These are phyloP conservation scores for Neostethus bicornis DNA, from an alignment of 2,797 vertebrate species.

Conservation along the genomic window DNA sequence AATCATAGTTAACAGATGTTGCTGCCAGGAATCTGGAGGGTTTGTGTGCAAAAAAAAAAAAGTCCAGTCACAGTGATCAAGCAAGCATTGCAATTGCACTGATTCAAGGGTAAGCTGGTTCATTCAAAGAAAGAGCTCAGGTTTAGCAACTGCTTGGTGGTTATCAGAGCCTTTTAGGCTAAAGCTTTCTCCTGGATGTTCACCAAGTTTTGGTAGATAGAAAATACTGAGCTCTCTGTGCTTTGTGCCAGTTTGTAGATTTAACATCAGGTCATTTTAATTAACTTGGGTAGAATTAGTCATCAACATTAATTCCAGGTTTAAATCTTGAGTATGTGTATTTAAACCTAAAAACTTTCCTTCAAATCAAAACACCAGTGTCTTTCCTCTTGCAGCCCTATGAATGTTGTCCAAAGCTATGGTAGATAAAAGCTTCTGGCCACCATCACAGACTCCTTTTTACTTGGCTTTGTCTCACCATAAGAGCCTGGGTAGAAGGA, in stretches of 20 bases:
- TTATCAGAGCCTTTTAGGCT: conserved; percentile 70
- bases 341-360: background rate
- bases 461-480: conserved; percentile 67
- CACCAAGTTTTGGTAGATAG: conserved; percentile 65
- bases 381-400: conserved; percentile 13
- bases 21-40: conserved; percentile 40
- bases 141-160: conserved; percentile 71
- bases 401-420: conserved; percentile 13
- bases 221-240: conserved; percentile 60
- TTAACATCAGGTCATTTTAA: conserved; percentile 17
- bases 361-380: conserved; percentile 2
- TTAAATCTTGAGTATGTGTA: background rate
- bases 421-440: conserved; percentile 39
- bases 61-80: conserved; percentile 52
- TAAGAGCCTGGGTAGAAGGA: conserved; percentile 67
- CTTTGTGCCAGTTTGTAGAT: conserved; percentile 29
- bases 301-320: conserved; percentile 5
- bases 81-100: conserved; percentile 51
- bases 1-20: conserved; percentile 58
- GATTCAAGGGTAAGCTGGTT: conserved; percentile 64
- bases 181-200: conserved; percentile 75
- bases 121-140: conserved; percentile 70
- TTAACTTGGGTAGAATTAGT: conserved; percentile 1
- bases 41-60: conserved; percentile 55
- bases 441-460: conserved; percentile 60